Evolutionary conservation across 2,113 vertebrate species (phyloP).

Genomic region (Pyrgilauda ruficollis): DNA sequence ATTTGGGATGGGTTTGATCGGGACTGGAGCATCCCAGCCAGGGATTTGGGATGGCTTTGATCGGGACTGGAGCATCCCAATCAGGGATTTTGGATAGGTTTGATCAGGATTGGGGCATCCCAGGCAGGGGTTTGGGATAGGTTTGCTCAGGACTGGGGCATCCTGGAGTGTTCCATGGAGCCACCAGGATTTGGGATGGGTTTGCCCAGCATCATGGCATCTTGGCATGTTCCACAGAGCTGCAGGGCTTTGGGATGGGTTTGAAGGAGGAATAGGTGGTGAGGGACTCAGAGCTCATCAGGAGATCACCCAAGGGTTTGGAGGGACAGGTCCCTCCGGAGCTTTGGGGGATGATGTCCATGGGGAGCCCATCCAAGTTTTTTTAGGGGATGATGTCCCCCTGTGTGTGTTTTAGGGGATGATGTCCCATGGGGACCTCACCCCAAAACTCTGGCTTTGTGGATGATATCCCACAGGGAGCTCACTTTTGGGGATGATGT

Average conservation of each 20-base stretch:
- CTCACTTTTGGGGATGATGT: background rate
- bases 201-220: accelerated
- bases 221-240: accelerated
- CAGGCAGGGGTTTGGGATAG: accelerated
- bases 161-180: accelerated
- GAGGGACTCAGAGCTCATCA: accelerated
- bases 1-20: background rate
- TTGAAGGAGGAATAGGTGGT: background rate
- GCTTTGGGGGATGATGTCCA: background rate
- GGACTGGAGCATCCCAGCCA: accelerated
- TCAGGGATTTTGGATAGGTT: background rate
- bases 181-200: background rate
- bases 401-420: background rate
- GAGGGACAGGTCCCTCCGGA: background rate
- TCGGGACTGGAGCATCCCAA: accelerated
- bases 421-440: background rate
- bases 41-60: background rate
- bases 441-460: background rate
- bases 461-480: accelerated
- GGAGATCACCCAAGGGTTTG: background rate
- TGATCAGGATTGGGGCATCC: accelerated
- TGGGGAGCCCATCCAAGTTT: background rate
- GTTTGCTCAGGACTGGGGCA: accelerated
- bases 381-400: background rate
- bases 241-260: background rate